phyloP scores from a whole-genome alignment of 2,113 vertebrate species.

The Mirza zaza region DNA sequence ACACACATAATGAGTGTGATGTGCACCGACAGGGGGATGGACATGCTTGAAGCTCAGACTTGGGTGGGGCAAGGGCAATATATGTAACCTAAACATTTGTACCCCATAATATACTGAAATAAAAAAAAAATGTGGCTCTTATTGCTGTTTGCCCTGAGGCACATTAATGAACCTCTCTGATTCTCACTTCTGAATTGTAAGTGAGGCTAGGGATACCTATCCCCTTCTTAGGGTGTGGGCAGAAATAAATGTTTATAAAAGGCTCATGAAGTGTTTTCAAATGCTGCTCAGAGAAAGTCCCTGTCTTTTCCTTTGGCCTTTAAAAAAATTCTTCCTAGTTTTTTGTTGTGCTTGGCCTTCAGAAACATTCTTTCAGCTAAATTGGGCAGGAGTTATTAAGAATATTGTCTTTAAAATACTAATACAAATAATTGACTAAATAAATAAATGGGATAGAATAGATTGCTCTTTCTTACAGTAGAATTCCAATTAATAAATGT shows the following conservation, averaged over 20 bases:
- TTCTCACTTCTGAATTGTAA: background rate
- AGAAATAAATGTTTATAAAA: background rate
- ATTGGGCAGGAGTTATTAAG: slow-evolving; percentile 32
- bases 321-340: background rate
- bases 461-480: background rate
- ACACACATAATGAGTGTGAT: too few species aligned
- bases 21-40: too few species aligned
- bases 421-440: slow-evolving; percentile 50
- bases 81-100: too few species aligned
- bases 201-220: background rate
- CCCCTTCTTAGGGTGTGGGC: background rate
- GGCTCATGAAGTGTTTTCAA: background rate
- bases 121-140: background rate
- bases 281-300: background rate
- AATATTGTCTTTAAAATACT: slow-evolving; percentile 33
- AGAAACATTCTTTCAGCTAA: background rate
- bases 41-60: too few species aligned
- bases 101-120: too few species aligned
- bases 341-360: background rate
- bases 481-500: slow-evolving; percentile 48
- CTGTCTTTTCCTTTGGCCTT: background rate
- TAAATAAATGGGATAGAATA: slow-evolving; percentile 42
- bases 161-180: background rate
- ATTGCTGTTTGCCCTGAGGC: background rate
- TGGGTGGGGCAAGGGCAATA: too few species aligned